Evolutionary conservation across 53 echinoderm and acorn worm species (phyloP).

Genomic region (Patiria pectinifera): DNA sequence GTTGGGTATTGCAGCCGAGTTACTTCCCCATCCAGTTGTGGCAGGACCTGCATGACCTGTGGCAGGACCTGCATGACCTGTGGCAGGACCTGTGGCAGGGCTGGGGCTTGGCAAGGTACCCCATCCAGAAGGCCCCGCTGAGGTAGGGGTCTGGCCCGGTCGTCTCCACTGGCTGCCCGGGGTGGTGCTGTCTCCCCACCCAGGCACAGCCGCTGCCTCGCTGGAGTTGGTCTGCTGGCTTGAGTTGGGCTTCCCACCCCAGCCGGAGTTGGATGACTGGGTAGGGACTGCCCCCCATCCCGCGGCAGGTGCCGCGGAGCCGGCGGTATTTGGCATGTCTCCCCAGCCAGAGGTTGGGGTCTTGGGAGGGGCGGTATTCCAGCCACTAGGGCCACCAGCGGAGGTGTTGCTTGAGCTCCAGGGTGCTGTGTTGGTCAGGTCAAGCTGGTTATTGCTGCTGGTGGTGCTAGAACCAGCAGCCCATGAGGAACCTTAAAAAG

Average conservation of each 20-base stretch:
- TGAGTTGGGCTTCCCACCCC: conserved; percentile 65
- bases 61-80: conserved; percentile 1
- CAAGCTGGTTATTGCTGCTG: conserved; percentile 52
- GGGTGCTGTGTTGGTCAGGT: conserved; percentile 48
- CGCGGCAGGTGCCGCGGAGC: neutral
- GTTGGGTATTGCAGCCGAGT: conserved; percentile 34
- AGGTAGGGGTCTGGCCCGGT: conserved; percentile 49
- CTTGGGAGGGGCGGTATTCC: conserved; percentile 67
- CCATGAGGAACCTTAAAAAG: conserved; percentile 51
- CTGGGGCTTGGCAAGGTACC: conserved; percentile 64
- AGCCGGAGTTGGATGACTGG: conserved; percentile 33
- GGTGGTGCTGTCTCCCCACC: conserved; percentile 52
- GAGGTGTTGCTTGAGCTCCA: conserved; percentile 66
- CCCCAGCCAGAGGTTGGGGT: conserved; percentile 71
- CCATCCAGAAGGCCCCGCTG: conserved; percentile 54
- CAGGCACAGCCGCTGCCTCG: conserved; percentile 38
- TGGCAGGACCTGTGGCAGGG: conserved; percentile 32
- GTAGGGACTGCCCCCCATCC: conserved; percentile 71
- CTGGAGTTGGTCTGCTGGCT: conserved; percentile 57
- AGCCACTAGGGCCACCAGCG: conserved; percentile 50
- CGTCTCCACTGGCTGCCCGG: conserved; percentile 55
- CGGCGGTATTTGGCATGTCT: conserved; percentile 56
- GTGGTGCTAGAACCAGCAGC: conserved; percentile 30
- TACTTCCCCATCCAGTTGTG: conserved; percentile 38
- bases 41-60: conserved; percentile 12